These are phyloP conservation scores for Parazoanthus darwini DNA, from an alignment of 92 coral and sea anemone genomes.

Conservation along the genomic window DNA sequence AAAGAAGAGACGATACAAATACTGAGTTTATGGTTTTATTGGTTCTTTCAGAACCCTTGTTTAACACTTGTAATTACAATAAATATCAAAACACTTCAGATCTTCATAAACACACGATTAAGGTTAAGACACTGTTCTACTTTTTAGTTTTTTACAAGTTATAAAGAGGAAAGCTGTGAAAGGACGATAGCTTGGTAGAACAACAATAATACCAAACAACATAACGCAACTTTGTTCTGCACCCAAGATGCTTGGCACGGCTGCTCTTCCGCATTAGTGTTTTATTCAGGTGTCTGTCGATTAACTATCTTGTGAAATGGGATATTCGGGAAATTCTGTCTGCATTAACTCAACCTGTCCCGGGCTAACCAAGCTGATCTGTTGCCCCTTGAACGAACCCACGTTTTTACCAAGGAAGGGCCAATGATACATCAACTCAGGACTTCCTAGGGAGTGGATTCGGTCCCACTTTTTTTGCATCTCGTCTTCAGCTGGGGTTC, in stretches of 20 bases:
- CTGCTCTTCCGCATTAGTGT: neutral
- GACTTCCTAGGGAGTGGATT: slow-evolving; percentile 55
- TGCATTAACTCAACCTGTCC: slow-evolving; percentile 85
- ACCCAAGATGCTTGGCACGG: neutral
- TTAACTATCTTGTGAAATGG: slow-evolving; percentile 17
- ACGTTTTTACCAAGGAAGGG: slow-evolving; percentile 63
- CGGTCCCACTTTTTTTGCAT: slow-evolving; percentile 58
- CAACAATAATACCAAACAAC: too few species aligned
- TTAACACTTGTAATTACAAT: neutral
- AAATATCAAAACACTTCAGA: neutral
- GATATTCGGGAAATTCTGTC: slow-evolving; percentile 84
- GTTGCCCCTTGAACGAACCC: slow-evolving; percentile 69
- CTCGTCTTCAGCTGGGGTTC: slow-evolving; percentile 33
- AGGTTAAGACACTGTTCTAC: neutral
- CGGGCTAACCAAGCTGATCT: slow-evolving; percentile 79
- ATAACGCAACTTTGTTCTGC: neutral
- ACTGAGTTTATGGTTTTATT: neutral
- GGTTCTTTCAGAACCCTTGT: neutral
- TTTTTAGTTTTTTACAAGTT: neutral
- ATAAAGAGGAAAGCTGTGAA: neutral
- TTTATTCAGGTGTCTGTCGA: slow-evolving; percentile 15
- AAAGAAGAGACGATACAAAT: neutral
- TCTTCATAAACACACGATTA: too few species aligned
- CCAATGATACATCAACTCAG: slow-evolving; percentile 68
- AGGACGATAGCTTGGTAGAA: neutral